Percentiles rank a stretch among this genome's conserved stretches.
Evolutionary conservation across 2,113 vertebrate species (phyloP).

Genomic region (Thermophis baileyi): DNA sequence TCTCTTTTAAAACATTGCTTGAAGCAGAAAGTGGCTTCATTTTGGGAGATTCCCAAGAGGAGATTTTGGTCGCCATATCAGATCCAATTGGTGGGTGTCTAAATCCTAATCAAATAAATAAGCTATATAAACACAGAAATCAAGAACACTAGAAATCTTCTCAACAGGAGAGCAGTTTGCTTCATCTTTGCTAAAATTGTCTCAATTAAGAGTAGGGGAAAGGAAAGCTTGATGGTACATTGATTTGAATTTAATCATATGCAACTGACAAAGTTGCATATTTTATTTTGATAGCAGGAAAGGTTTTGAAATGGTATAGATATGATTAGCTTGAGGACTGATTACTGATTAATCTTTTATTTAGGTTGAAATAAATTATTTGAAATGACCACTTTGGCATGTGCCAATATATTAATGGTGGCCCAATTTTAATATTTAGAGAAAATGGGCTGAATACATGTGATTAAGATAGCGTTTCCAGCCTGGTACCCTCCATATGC

Average conservation of each 20-base stretch:
- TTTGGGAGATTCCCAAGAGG: not conserved
- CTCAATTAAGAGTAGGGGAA: not conserved
- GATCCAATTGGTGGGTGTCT: not conserved
- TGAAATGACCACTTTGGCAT: not conserved
- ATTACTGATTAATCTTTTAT: not conserved
- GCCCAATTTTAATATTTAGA: not conserved
- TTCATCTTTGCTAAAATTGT: not conserved
- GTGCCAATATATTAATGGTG: not conserved
- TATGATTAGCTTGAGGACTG: not conserved
- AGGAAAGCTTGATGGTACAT: not conserved
- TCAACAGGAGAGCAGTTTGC: not conserved
- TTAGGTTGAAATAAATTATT: not conserved
- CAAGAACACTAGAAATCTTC: not conserved
- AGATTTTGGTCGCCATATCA: not conserved
- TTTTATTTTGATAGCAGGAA: not conserved
- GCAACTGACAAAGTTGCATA: not conserved
- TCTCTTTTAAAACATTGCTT: not conserved
- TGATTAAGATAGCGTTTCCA: not conserved
- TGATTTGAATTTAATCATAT: not conserved
- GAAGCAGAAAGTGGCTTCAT: not conserved
- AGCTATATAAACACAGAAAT: not conserved
- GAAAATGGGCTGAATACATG: not conserved
- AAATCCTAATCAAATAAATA: not conserved
- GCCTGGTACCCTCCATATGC: not conserved
- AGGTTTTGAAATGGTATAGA: not conserved